Evolutionary conservation across 2,797 vertebrate genomes (phyloP).

Genomic region (Anabas testudineus): DNA sequence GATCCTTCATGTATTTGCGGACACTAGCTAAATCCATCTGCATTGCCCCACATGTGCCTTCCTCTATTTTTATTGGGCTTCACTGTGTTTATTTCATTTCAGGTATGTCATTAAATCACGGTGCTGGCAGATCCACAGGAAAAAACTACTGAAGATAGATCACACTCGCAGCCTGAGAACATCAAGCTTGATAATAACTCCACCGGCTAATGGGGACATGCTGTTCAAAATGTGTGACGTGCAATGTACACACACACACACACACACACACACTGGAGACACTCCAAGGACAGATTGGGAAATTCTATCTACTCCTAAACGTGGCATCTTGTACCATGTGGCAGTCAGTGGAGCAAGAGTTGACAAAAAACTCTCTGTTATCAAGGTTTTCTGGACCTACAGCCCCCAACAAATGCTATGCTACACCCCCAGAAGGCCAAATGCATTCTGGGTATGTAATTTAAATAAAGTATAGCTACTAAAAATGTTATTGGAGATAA

Average conservation of each 20-base stretch:
- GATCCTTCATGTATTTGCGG: conserved; percentile 25
- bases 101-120: conserved; percentile 31
- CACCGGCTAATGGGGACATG: conserved; percentile 39
- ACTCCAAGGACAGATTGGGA: conserved; percentile 51
- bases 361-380: conserved; percentile 55
- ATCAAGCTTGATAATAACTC: conserved; percentile 34
- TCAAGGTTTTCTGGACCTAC: conserved; percentile 27
- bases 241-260: neutral
- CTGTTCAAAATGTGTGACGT: conserved; percentile 59
- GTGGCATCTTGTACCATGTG: conserved; percentile 43
- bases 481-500: neutral
- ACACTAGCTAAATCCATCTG: conserved; percentile 13
- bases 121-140: conserved; percentile 51
- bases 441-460: conserved; percentile 19
- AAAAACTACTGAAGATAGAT: conserved; percentile 52
- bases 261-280: conserved; percentile 33
- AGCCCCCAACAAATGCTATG: conserved; percentile 29
- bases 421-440: neutral
- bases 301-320: conserved; percentile 57
- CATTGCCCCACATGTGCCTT: conserved; percentile 9
- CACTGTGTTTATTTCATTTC: conserved; percentile 38
- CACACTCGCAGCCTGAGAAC: conserved; percentile 35
- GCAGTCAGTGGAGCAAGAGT: conserved; percentile 12
- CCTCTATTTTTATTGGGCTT: conserved; percentile 35
- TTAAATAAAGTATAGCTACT: neutral